These are phyloP conservation scores for Carduelis carduelis DNA, from an alignment of 2,797 vertebrate genomes.

Conservation along the genomic window DNA sequence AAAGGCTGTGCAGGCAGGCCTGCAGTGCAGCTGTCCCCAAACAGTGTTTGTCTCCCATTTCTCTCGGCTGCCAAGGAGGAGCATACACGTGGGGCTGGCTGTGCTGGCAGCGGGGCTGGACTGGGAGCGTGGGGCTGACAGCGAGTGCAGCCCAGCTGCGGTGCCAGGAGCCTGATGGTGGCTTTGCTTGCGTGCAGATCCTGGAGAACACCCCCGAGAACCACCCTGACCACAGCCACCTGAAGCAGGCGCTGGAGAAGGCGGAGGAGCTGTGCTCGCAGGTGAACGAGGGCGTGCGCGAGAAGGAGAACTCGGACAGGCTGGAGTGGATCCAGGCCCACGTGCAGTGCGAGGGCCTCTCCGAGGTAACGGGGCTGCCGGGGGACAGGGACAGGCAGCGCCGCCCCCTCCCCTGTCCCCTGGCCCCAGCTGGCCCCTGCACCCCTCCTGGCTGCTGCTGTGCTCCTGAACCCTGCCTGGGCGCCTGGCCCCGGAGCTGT, in stretches of 20 bases:
- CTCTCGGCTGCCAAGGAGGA: neutral
- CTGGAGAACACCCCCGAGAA: constrained; percentile 95
- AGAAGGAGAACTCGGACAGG: constrained; percentile 97
- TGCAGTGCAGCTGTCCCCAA: neutral
- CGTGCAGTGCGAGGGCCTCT: constrained; percentile 95
- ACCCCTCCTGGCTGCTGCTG: neutral
- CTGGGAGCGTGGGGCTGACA: neutral
- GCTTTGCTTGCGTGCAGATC: constrained; percentile 75
- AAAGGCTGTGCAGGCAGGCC: neutral
- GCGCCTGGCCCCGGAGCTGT: neutral
- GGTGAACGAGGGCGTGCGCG: constrained; percentile 95
- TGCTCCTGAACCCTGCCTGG: neutral
- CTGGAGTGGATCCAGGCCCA: constrained; percentile 98
- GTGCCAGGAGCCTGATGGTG: neutral
- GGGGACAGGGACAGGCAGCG: neutral
- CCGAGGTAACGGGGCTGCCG: constrained; percentile 79
- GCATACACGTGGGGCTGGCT: neutral
- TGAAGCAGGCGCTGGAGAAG: constrained; percentile 94
- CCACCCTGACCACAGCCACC: constrained; percentile 94
- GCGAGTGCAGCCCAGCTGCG: neutral
- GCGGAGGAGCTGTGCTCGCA: constrained; percentile 95
- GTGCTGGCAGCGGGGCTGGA: neutral
- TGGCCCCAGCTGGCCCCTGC: neutral
- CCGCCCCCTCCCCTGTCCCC: neutral
- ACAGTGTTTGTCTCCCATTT: neutral